These are phyloP conservation scores for Tachina lurida DNA, from an alignment of 2,888 invertebrate genomes.

Conservation along the genomic window DNA sequence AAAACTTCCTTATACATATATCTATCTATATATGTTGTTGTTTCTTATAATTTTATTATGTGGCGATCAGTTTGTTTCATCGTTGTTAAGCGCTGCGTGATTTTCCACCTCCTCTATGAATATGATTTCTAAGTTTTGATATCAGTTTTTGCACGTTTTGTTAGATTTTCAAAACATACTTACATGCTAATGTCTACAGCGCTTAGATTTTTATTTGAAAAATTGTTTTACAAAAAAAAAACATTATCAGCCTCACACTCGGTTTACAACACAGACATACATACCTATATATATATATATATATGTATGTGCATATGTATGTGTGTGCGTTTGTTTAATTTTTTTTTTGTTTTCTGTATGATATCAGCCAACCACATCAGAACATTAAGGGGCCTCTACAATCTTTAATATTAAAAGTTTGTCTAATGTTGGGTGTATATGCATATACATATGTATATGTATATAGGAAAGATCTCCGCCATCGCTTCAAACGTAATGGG, in stretches of 20 bases:
- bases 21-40: background rate
- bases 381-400: conserved; percentile 36
- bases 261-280: conserved; percentile 32
- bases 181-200: conserved; percentile 40
- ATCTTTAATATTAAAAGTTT: conserved; percentile 32
- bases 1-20: background rate
- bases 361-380: conserved; percentile 60
- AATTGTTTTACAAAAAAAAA: conserved; percentile 62
- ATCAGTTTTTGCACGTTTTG: conserved; percentile 66
- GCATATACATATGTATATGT: too few relatives aligned
- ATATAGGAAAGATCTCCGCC: conserved; percentile 63
- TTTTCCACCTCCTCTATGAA: conserved; percentile 64
- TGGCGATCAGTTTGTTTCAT: conserved; percentile 58
- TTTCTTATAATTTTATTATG: conserved; percentile 54
- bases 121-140: conserved; percentile 68
- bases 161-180: conserved; percentile 55
- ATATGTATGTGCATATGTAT: background rate
- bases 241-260: conserved; percentile 66
- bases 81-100: conserved; percentile 63
- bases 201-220: conserved; percentile 69
- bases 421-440: conserved; percentile 49
- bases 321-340: conserved; percentile 33
- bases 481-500: conserved; percentile 69
- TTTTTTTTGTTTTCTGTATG: background rate
- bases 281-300: background rate